Evolutionary conservation across 2,888 invertebrate genomes (phyloP).

Genomic region (Drosophila antonietae): DNA sequence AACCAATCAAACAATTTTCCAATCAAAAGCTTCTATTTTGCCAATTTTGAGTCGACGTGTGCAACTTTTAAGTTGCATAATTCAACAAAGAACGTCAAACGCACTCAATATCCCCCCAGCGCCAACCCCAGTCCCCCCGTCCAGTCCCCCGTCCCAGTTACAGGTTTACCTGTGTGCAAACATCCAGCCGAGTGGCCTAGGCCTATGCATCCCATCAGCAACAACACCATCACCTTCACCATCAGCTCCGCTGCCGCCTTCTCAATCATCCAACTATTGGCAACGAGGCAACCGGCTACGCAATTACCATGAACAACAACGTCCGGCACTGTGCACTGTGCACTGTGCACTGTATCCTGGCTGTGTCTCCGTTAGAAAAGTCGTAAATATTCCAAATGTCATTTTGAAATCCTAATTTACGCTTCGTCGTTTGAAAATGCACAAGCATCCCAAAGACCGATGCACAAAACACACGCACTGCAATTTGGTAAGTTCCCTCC

Average conservation of each 20-base stretch:
- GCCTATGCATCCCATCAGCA: not conserved
- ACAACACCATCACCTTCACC: not conserved
- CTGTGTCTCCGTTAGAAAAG: constrained; percentile 66
- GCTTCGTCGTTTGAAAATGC: constrained; percentile 83
- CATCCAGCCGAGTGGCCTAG: constrained; percentile 34
- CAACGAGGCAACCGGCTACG: constrained; percentile 51
- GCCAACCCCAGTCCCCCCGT: not conserved
- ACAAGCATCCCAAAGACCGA: constrained; percentile 63
- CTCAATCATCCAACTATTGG: constrained; percentile 19
- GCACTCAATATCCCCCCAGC: constrained; percentile 20
- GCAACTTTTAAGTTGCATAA: constrained; percentile 80
- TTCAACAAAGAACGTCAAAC: constrained; percentile 72
- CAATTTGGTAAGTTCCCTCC: constrained; percentile 53
- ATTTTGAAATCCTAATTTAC: constrained; percentile 85
- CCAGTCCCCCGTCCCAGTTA: constrained; percentile 26
- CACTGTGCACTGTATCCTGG: constrained; percentile 18
- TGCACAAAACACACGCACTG: constrained; percentile 69
- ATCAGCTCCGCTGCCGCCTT: not conserved
- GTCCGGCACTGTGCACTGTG: constrained; percentile 23
- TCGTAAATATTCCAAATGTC: constrained; percentile 85
- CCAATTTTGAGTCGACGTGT: constrained; percentile 72
- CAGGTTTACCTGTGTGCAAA: constrained; percentile 56
- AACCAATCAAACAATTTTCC: constrained; percentile 80
- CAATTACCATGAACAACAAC: constrained; percentile 82
- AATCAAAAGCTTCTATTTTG: constrained; percentile 76